Evolutionary conservation across 2,888 invertebrate genomes (phyloP).

Genomic region (Agrotis ipsilon): DNA sequence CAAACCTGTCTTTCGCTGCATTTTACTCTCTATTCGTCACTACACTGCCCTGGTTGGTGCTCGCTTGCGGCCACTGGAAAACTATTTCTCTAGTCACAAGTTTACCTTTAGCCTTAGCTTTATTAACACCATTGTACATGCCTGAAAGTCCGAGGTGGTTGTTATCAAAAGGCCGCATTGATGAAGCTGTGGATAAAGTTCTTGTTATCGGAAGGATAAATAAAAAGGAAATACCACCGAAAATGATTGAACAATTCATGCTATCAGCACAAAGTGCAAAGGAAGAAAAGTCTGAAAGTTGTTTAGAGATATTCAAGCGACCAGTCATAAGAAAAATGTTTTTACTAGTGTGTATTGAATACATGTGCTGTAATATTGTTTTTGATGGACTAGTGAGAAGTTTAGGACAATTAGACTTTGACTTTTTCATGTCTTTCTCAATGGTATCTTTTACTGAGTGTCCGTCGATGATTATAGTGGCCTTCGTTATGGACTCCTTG

Average conservation of each 20-base stretch:
- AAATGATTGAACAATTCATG: conserved; percentile 77
- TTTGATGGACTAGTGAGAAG: conserved; percentile 79
- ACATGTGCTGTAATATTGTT: conserved; percentile 75
- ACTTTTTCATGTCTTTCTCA: conserved; percentile 80
- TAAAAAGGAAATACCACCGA: conserved; percentile 73
- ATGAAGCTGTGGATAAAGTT: conserved; percentile 77
- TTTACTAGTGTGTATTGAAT: conserved; percentile 74
- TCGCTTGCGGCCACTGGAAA: conserved; percentile 80
- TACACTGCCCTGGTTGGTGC: conserved; percentile 76
- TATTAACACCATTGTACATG: conserved; percentile 75
- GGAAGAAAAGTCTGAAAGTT: conserved; percentile 67
- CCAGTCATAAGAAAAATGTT: conserved; percentile 75
- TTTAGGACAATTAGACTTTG: conserved; percentile 75
- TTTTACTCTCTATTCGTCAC: conserved; percentile 76
- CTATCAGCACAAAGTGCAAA: conserved; percentile 57
- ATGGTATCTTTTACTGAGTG: conserved; percentile 78
- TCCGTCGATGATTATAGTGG: conserved; percentile 76
- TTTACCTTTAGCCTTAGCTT: conserved; percentile 72
- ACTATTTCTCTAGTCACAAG: conserved; percentile 77
- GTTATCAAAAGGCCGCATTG: conserved; percentile 76
- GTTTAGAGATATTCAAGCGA: conserved; percentile 75
- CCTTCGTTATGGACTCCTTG: conserved; percentile 78
- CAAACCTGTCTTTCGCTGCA: conserved; percentile 76
- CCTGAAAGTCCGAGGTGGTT: conserved; percentile 82
- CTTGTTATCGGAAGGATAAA: conserved; percentile 76